Evolutionary conservation across 1,140 invertebrate species (phyloP).

Genomic region (Listronotus oregonensis): DNA sequence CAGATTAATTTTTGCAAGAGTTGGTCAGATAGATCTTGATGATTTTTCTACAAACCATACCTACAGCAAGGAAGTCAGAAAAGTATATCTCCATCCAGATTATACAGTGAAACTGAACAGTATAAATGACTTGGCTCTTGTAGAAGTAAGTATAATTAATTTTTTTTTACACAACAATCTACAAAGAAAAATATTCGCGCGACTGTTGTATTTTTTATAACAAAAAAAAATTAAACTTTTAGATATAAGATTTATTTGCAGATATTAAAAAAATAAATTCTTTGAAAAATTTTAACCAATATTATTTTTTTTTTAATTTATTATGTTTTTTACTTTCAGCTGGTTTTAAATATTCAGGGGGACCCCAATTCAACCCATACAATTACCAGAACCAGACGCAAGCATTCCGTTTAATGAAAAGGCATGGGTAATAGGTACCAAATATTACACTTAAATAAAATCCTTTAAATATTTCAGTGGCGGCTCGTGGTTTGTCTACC

Average conservation of each 20-base stretch:
- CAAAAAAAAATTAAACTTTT: too few species aligned
- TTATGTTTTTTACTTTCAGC: background rate
- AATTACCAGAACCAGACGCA: conserved; percentile 8
- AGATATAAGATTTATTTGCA: too few species aligned
- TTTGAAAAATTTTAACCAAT: too few species aligned
- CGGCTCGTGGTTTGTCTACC: too few species aligned
- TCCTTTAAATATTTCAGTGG: too few species aligned
- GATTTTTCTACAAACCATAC: conserved; percentile 14
- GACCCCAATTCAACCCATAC: conserved; percentile 4
- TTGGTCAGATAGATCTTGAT: background rate
- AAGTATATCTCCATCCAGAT: conserved; percentile 12
- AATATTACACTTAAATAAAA: too few species aligned
- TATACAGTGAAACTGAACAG: conserved; percentile 8
- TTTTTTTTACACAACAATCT: too few species aligned
- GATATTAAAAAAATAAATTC: too few species aligned
- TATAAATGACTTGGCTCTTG: conserved; percentile 18
- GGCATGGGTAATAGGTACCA: conserved; percentile 9
- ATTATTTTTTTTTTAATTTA: too few species aligned
- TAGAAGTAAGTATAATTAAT: conserved; percentile 5
- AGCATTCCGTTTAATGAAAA: background rate
- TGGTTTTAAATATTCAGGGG: background rate
- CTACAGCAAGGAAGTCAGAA: background rate
- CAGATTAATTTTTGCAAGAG: conserved; percentile 1
- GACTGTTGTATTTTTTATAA: too few species aligned
- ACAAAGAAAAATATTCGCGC: too few species aligned